These are phyloP conservation scores for Emydura subglobosa DNA, from an alignment of 2,113 vertebrate genomes.

Conservation along the genomic window DNA sequence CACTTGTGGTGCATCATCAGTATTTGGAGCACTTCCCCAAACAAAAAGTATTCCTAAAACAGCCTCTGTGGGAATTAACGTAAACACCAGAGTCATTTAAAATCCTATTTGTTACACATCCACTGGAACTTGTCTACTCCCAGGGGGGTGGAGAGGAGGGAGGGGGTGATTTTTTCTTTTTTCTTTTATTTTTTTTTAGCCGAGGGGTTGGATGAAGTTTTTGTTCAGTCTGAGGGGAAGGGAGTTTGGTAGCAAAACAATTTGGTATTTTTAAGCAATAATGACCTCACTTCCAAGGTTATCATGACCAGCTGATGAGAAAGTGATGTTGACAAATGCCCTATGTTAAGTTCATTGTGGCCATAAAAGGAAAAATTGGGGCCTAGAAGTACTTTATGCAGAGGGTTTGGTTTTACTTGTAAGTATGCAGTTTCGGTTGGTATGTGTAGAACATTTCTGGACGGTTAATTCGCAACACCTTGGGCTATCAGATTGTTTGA, in stretches of 20 bases:
- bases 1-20: background rate
- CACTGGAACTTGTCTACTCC: background rate
- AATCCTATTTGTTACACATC: background rate
- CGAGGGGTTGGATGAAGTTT: background rate
- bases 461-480: fast-evolving
- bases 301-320: background rate
- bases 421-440: fast-evolving
- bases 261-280: background rate
- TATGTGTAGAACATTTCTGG: fast-evolving
- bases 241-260: background rate
- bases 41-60: background rate
- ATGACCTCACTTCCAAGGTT: background rate
- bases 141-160: background rate
- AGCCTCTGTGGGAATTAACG: background rate
- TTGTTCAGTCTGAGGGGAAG: background rate
- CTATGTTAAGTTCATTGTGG: fast-evolving
- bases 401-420: background rate
- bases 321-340: background rate
- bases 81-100: background rate
- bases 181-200: background rate
- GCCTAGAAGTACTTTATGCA: background rate
- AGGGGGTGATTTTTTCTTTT: fast-evolving
- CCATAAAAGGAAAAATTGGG: background rate
- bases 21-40: background rate
- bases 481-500: fast-evolving